Conservation (phyloP, 2,113 vertebrate genomes). For the Oncorhynchus kisutch region DNA sequence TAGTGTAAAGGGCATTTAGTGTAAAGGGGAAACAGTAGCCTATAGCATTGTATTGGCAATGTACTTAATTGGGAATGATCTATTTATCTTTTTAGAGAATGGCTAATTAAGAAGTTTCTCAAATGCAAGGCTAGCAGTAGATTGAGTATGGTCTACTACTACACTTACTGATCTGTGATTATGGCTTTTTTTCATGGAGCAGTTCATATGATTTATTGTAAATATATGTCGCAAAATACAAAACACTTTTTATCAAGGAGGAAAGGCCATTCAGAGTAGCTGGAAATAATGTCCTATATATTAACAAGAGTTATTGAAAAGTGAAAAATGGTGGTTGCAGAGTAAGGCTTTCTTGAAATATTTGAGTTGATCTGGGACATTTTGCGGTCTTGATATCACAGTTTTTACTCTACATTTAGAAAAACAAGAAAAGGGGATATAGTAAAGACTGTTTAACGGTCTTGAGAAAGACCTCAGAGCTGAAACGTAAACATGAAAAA, state of each 20-base stretch:
- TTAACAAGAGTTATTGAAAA: neutral
- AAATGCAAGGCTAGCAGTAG: neutral
- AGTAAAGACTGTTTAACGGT: no score
- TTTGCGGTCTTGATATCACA: no score
- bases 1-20: neutral
- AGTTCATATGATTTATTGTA: neutral
- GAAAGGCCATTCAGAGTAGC: neutral
- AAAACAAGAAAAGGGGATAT: no score
- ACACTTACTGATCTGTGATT: neutral
- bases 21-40: neutral
- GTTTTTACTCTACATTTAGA: no score
- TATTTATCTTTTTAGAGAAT: neutral
- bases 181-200: neutral
- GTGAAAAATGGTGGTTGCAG: neutral
- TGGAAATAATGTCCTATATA: neutral
- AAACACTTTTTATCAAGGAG: neutral
- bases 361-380: no score
- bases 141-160: neutral
- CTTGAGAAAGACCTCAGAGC: no score
- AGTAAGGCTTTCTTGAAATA: neutral
- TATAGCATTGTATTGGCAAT: neutral
- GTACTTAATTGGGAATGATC: neutral
- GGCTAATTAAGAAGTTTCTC: neutral
- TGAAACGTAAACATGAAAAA: no score
- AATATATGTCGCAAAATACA: neutral